Conservation (phyloP, 2,113 vertebrate genomes). For the Tragelaphus scriptus region DNA sequence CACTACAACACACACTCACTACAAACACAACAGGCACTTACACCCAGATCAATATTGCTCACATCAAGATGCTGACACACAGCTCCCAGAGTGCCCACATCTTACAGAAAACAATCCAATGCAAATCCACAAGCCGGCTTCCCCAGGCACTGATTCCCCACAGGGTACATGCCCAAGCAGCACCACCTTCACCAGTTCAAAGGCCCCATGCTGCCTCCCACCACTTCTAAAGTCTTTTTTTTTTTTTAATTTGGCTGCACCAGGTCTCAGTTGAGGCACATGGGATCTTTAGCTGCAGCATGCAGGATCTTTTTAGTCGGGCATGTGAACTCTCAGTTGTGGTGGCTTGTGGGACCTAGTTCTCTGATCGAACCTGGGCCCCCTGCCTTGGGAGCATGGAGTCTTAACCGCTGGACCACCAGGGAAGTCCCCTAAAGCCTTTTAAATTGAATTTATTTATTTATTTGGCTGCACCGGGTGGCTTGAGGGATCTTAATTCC, state of each 20-base stretch:
- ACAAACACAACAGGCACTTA: background rate
- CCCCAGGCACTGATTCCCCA: fast-evolving
- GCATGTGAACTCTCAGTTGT: background rate
- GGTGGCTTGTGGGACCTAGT: background rate
- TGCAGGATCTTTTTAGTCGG: background rate
- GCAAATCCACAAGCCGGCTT: background rate
- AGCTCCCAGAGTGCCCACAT: background rate
- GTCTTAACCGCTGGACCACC: background rate
- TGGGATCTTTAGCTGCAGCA: background rate
- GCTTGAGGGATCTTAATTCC: background rate
- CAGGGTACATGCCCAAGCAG: background rate
- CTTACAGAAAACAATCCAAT: background rate
- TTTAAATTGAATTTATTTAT: background rate
- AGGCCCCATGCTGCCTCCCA: background rate
- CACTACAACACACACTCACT: background rate
- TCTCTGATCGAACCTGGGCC: background rate
- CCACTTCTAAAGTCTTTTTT: background rate
- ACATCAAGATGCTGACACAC: background rate
- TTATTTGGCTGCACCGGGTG: background rate
- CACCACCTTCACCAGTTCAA: background rate
- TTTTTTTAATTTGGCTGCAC: background rate
- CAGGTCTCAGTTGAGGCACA: background rate
- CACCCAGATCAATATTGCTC: background rate
- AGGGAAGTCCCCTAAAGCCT: background rate
- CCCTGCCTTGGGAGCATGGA: background rate